These are phyloP conservation scores for Pithys albifrons DNA, from an alignment of 2,113 vertebrate genomes.

Conservation along the genomic window DNA sequence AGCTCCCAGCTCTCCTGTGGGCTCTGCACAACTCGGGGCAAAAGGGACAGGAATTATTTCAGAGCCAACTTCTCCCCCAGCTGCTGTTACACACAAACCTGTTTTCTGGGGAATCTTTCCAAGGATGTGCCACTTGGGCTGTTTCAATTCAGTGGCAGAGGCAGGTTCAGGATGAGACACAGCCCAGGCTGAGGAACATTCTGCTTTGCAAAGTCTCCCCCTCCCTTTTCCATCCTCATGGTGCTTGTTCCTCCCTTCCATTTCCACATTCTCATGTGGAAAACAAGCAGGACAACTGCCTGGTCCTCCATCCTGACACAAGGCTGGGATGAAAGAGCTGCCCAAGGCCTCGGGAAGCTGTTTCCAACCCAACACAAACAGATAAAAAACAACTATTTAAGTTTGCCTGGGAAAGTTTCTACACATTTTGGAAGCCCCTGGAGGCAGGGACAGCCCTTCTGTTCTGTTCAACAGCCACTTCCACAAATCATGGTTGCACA, in stretches of 20 bases:
- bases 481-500: constrained; percentile 19
- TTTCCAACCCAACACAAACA: constrained; percentile 11
- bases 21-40: not conserved
- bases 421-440: not conserved
- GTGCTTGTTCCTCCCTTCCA: not conserved
- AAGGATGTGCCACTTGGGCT: constrained; percentile 26
- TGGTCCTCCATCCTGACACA: not conserved
- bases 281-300: not conserved
- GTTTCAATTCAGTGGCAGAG: not conserved
- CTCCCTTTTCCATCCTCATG: not conserved
- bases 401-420: constrained; percentile 33
- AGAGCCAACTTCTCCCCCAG: constrained; percentile 5
- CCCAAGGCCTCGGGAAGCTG: not conserved
- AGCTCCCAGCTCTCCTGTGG: not conserved
- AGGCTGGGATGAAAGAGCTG: not conserved
- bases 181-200: not conserved
- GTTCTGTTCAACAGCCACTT: not conserved
- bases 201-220: not conserved
- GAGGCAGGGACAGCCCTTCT: constrained; percentile 38
- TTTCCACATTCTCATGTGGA: not conserved
- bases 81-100: constrained; percentile 16
- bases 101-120: not conserved
- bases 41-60: constrained; percentile 2
- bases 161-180: not conserved
- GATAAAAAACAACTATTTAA: constrained; percentile 19